Conservation (phyloP, 2,888 invertebrate genomes). For the Phengaris arion region DNA sequence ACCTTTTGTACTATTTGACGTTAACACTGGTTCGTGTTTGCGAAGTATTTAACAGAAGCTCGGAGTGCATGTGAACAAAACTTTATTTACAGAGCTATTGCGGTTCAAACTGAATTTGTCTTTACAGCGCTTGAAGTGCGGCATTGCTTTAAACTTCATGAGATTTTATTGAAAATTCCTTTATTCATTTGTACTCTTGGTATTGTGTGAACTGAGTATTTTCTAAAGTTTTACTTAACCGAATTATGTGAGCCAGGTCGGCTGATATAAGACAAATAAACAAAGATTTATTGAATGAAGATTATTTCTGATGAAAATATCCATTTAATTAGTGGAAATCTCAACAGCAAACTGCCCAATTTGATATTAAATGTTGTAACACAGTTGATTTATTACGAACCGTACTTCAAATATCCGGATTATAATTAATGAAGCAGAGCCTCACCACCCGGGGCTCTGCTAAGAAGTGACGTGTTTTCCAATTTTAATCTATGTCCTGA, state of each 20-base stretch:
- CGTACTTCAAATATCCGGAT: constrained; percentile 22
- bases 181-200: background rate
- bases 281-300: background rate
- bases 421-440: constrained; percentile 1
- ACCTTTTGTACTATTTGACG: constrained; percentile 29
- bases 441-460: background rate
- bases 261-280: background rate
- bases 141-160: background rate
- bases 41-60: constrained; percentile 32
- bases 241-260: too few relatives aligned
- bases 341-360: background rate
- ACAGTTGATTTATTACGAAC: constrained; percentile 3
- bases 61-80: constrained; percentile 30
- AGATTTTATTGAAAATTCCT: background rate
- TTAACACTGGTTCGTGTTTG: constrained; percentile 30
- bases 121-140: background rate
- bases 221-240: too few relatives aligned
- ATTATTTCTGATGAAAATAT: background rate
- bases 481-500: background rate
- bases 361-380: background rate
- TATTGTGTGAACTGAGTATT: background rate
- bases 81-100: constrained; percentile 29
- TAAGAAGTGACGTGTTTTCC: constrained; percentile 9
- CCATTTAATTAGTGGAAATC: constrained; percentile 23
- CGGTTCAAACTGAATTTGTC: constrained; percentile 29